A percentile compares a stretch with the other conserved stretches of the same genome.
Conservation (phyloP, 2,888 invertebrate genomes). For the Amphipoea oculea region DNA sequence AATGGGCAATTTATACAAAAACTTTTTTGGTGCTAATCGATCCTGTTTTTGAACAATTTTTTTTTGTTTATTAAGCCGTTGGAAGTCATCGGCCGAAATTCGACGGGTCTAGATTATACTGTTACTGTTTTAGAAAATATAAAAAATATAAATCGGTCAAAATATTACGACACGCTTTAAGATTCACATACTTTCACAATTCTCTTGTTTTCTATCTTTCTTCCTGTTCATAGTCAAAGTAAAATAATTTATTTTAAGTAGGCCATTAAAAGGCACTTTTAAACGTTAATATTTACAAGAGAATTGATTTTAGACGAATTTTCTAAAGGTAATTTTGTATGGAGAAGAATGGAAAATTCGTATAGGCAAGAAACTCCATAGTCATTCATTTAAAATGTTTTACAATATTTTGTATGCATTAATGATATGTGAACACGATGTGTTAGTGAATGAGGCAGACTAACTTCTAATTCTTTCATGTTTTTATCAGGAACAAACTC, state of each 20-base stretch:
- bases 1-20: too few species aligned
- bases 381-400: neutral
- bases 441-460: neutral
- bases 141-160: too few species aligned
- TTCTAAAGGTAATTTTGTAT: neutral
- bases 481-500: constrained; percentile 64
- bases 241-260: neutral
- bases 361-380: neutral
- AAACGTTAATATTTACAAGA: neutral
- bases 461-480: neutral
- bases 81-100: too few species aligned
- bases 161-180: too few species aligned
- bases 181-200: neutral
- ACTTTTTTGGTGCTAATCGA: too few species aligned
- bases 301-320: neutral
- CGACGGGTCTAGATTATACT: too few species aligned
- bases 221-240: neutral
- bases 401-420: neutral
- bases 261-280: neutral
- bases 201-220: neutral
- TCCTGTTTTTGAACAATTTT: too few species aligned
- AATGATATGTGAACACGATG: neutral
- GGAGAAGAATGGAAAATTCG: neutral
- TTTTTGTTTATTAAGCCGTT: too few species aligned
- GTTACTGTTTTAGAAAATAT: too few species aligned